Percentiles rank a stretch among this genome's conserved stretches.
Evolutionary conservation across 2,113 vertebrate genomes (phyloP).

Genomic region (Heterotis niloticus): DNA sequence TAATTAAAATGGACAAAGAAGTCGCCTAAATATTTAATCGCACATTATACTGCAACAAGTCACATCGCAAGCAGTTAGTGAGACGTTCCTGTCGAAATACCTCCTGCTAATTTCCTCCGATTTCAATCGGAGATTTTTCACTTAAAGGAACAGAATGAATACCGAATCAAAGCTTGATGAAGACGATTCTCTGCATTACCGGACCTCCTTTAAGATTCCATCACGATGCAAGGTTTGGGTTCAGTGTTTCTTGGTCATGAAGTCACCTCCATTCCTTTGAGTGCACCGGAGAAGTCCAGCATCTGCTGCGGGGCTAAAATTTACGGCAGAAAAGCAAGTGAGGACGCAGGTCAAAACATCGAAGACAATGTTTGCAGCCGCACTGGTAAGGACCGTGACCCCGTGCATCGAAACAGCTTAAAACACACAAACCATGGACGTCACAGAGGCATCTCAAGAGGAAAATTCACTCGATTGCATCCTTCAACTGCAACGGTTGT

Average conservation of each 20-base stretch:
- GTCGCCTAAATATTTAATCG: constrained; percentile 31
- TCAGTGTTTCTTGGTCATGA: no score
- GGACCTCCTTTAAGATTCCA: background rate
- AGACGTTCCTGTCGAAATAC: background rate
- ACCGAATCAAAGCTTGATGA: constrained; percentile 6
- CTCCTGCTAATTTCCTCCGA: constrained; percentile 1
- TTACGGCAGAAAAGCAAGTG: no score
- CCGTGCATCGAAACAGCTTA: no score
- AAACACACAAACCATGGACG: background rate
- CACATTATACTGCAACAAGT: constrained; percentile 26
- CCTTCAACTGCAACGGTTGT: background rate
- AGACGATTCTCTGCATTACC: constrained; percentile 6
- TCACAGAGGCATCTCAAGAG: background rate
- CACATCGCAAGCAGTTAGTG: background rate
- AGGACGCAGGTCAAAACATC: no score
- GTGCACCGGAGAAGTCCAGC: no score
- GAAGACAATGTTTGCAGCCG: no score
- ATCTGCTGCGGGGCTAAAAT: no score
- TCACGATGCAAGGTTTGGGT: no score
- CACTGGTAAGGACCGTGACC: no score
- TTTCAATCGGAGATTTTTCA: constrained; percentile 21
- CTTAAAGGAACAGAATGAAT: constrained; percentile 4
- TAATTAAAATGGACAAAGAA: constrained; percentile 23
- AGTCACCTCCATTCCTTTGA: no score
- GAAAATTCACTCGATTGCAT: background rate